phyloP scores from a whole-genome alignment of 1,140 invertebrate genomes.

The Archivesica marissinica region DNA sequence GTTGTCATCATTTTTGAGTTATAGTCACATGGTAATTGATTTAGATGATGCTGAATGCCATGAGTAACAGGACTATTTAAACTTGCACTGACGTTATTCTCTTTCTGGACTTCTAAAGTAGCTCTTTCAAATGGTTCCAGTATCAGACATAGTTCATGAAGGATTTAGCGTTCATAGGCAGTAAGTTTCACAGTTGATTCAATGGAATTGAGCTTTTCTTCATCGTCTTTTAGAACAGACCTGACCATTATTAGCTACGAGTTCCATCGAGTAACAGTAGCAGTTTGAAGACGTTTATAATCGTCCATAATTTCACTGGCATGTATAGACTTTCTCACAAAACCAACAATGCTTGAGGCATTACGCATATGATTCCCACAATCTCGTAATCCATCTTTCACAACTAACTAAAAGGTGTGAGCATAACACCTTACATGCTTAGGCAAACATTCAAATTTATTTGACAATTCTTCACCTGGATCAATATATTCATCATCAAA shows the following conservation, averaged over 20 bases:
- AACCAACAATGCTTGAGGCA: constrained; percentile 1
- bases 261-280: not conserved
- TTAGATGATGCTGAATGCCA: not conserved
- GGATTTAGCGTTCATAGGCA: not conserved
- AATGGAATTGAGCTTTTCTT: not conserved
- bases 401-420: not conserved
- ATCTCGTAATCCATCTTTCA: not conserved
- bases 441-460: not conserved
- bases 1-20: constrained; percentile 34
- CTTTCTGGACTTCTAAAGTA: not conserved
- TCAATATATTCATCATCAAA: not conserved
- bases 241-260: not conserved
- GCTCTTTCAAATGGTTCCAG: constrained; percentile 12
- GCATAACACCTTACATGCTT: not conserved
- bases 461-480: not conserved
- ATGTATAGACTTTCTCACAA: not conserved
- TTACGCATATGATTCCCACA: not conserved
- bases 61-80: not conserved
- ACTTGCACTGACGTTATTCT: not conserved
- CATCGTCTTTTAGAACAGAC: not conserved
- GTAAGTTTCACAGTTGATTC: not conserved
- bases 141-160: not conserved
- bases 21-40: constrained; percentile 26
- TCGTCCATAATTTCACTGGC: not conserved
- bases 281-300: not conserved